Percentiles rank a stretch among this genome's conserved stretches.
These are phyloP conservation scores for Archips crataeganus DNA, from an alignment of 2,888 invertebrate genomes.

Conservation along the genomic window DNA sequence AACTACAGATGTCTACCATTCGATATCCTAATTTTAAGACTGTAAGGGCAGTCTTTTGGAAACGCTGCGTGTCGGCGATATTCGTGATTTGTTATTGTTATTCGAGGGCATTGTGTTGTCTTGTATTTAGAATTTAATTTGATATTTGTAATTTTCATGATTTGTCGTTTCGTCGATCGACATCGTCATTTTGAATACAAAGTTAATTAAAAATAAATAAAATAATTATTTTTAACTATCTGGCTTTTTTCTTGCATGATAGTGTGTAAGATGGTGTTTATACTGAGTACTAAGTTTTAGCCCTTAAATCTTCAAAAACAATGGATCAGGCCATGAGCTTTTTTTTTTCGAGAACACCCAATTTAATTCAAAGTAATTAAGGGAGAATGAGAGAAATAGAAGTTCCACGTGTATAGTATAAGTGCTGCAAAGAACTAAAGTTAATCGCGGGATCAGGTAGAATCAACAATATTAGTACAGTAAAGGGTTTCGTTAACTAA, in stretches of 20 bases:
- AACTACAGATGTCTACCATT: too few species aligned
- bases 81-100: neutral
- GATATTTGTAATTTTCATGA: neutral
- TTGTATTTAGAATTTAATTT: constrained; percentile 2
- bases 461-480: neutral
- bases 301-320: too few species aligned
- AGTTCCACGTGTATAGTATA: constrained; percentile 21
- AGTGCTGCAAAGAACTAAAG: constrained; percentile 22
- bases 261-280: neutral
- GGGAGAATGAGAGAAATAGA: neutral
- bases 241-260: constrained; percentile 8
- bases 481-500: neutral
- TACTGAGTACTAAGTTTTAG: neutral
- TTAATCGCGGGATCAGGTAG: neutral
- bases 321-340: neutral
- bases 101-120: constrained; percentile 1
- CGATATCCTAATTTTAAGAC: neutral
- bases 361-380: neutral
- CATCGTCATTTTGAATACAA: neutral
- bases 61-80: neutral
- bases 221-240: constrained; percentile 23
- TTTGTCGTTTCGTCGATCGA: neutral
- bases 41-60: neutral
- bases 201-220: constrained; percentile 15
- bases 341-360: neutral